Conservation (phyloP, 2,888 invertebrate species). For the Polydrusus pterygomalis region DNA sequence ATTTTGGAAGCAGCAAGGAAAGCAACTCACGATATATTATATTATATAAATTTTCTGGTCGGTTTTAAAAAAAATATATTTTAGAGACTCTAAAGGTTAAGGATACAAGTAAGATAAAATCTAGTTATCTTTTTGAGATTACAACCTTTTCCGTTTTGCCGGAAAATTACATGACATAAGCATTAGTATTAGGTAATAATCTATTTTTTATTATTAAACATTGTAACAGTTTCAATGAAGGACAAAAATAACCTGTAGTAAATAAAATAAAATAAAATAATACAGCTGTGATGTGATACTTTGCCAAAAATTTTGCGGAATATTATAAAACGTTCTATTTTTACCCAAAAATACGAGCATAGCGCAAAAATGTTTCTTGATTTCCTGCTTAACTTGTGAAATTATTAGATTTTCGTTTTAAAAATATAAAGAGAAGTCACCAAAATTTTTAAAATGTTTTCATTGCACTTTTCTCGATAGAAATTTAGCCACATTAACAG, state of each 20-base stretch:
- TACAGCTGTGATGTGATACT: background rate
- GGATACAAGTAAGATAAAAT: too few species aligned
- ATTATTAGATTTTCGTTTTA: background rate
- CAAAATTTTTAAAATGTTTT: background rate
- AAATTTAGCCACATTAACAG: too few species aligned
- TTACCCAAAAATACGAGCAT: background rate
- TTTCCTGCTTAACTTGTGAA: background rate
- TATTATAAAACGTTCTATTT: slow-evolving; percentile 23
- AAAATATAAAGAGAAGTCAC: background rate
- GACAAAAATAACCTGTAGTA: background rate
- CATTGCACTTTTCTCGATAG: too few species aligned
- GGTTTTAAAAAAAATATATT: too few species aligned
- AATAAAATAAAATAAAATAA: slow-evolving; percentile 3
- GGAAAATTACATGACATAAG: too few species aligned
- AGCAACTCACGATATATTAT: too few species aligned
- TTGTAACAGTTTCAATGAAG: background rate
- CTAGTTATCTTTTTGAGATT: too few species aligned
- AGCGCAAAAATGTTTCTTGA: background rate
- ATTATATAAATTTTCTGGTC: too few species aligned
- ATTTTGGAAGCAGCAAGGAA: too few species aligned
- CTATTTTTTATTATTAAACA: background rate
- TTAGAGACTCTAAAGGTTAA: too few species aligned
- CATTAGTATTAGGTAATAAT: too few species aligned
- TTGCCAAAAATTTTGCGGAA: slow-evolving; percentile 9
- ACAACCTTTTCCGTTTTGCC: too few species aligned